Percentiles rank a stretch among this genome's conserved stretches.
Evolutionary conservation across 2,113 vertebrate genomes (phyloP).

Genomic region (Etheostoma cragini): DNA sequence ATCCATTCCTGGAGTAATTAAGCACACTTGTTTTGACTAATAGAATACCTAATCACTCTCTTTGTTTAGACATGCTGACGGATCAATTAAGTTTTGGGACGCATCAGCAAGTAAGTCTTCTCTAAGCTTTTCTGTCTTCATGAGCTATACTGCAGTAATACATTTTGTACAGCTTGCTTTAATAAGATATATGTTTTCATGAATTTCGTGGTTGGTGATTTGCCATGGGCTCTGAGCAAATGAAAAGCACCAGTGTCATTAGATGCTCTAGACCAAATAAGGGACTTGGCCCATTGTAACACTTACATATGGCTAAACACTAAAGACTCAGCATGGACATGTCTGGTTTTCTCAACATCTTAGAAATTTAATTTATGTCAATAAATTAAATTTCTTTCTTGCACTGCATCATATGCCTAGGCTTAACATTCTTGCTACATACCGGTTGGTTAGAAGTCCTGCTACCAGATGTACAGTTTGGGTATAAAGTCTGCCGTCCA

Average conservation of each 20-base stretch:
- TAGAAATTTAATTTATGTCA: not conserved
- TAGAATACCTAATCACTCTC: not conserved
- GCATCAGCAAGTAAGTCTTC: conserved; percentile 89
- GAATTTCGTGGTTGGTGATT: conserved; percentile 7
- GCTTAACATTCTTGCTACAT: not conserved
- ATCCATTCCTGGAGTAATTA: not conserved
- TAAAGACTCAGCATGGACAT: not conserved
- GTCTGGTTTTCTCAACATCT: not conserved
- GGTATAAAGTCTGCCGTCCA: too few species aligned
- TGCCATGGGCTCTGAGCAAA: not conserved
- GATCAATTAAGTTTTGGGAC: conserved; percentile 96
- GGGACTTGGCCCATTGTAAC: conserved; percentile 3
- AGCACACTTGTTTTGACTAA: not conserved
- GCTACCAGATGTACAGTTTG: too few species aligned
- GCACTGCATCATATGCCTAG: not conserved
- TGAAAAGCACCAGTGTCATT: conserved; percentile 1
- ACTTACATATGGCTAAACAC: not conserved
- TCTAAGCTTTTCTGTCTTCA: not conserved
- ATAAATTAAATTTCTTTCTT: too few species aligned
- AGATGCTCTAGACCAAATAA: conserved; percentile 1
- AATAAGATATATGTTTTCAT: not conserved
- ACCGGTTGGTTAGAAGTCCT: too few species aligned
- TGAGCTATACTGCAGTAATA: not conserved
- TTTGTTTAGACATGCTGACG: conserved; percentile 92
- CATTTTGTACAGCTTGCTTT: not conserved